phyloP scores from a whole-genome alignment of 2,113 vertebrate genomes.

The Callipepla californica region DNA sequence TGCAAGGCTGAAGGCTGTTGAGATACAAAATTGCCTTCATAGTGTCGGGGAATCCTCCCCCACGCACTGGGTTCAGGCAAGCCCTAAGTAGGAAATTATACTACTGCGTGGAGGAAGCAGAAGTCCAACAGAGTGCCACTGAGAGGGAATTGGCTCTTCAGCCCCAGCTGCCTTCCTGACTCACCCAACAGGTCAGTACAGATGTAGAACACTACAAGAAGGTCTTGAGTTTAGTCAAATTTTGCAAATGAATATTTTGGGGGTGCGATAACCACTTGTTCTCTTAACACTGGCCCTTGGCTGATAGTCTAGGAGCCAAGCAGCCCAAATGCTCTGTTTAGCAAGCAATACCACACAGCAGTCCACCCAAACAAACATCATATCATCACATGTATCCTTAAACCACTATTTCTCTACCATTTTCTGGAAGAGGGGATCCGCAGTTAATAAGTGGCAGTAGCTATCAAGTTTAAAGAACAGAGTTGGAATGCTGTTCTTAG shows the following conservation, averaged over 20 bases:
- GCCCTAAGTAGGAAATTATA: neutral
- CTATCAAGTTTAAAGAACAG: neutral
- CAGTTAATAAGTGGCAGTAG: fast-evolving
- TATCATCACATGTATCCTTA: neutral
- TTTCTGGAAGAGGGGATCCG: neutral
- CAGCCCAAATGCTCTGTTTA: neutral
- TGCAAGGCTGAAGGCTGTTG: neutral
- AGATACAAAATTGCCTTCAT: neutral
- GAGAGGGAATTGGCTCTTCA: neutral
- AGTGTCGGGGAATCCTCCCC: neutral
- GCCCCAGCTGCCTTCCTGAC: neutral
- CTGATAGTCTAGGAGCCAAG: neutral
- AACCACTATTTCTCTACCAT: neutral
- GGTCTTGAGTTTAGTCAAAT: neutral
- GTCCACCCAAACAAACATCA: neutral
- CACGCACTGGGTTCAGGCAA: neutral
- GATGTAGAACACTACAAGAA: neutral
- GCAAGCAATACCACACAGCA: neutral
- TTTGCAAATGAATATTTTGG: neutral
- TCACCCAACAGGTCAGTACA: neutral
- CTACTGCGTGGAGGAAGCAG: neutral
- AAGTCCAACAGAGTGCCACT: neutral
- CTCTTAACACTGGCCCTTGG: neutral
- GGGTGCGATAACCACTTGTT: neutral
- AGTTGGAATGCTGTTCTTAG: neutral